phyloP scores from a whole-genome alignment of 2,797 vertebrate species.

The Melanotaenia boesemani region DNA sequence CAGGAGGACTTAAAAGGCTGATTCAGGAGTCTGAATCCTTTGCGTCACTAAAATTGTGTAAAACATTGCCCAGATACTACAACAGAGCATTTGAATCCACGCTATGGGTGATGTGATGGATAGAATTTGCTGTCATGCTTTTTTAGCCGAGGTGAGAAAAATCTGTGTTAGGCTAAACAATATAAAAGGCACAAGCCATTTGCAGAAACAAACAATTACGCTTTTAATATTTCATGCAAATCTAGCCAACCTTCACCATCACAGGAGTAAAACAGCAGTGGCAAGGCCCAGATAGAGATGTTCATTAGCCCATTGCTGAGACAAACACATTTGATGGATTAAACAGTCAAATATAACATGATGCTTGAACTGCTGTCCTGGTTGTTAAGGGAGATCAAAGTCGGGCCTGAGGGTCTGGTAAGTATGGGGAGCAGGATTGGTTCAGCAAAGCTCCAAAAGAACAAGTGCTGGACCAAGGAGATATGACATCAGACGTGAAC shows the following conservation, averaged over 20 bases:
- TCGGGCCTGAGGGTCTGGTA: constrained; percentile 73
- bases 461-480: constrained; percentile 79
- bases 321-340: constrained; percentile 83
- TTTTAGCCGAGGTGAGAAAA: constrained; percentile 42
- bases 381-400: constrained; percentile 83
- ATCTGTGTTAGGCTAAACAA: constrained; percentile 38
- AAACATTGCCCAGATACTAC: constrained; percentile 38
- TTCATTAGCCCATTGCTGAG: constrained; percentile 79
- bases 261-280: constrained; percentile 42
- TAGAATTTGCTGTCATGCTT: constrained; percentile 13
- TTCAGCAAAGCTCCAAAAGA: constrained; percentile 76
- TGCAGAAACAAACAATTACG: constrained; percentile 59
- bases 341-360: constrained; percentile 82
- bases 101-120: constrained; percentile 7
- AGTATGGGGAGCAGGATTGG: constrained; percentile 70
- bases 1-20: constrained; percentile 70
- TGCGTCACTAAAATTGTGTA: constrained; percentile 41
- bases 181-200: constrained; percentile 43
- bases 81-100: constrained; percentile 17
- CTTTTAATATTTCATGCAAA: constrained; percentile 55
- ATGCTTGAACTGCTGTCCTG: constrained; percentile 78
- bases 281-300: constrained; percentile 70
- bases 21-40: constrained; percentile 59
- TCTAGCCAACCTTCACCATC: constrained; percentile 44
- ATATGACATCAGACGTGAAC: constrained; percentile 80